phyloP scores from a whole-genome alignment of 2,888 invertebrate genomes.

The Dicyrtomina minuta region DNA sequence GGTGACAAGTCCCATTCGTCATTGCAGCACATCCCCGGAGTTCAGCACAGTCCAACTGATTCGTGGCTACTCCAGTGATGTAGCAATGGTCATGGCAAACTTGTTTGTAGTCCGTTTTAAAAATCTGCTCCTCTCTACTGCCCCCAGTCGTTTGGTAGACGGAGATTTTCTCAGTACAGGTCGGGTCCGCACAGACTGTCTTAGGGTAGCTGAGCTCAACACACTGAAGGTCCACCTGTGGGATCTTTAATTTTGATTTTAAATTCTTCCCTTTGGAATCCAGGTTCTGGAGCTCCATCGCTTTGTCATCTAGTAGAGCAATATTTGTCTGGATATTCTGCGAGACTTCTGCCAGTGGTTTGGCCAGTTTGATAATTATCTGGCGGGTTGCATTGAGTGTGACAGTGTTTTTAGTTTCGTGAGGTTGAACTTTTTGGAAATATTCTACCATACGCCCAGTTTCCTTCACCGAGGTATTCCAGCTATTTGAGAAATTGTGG shows the following conservation, averaged over 20 bases:
- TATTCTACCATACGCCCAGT: constrained; percentile 33
- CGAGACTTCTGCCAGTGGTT: constrained; percentile 33
- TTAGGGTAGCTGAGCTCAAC: constrained; percentile 6
- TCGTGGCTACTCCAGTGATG: background rate
- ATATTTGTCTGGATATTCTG: constrained; percentile 34
- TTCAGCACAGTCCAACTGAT: background rate
- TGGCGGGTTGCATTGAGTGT: constrained; percentile 34
- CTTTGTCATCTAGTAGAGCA: constrained; percentile 9
- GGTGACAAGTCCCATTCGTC: background rate
- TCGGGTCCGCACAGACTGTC: no score
- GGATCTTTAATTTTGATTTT: no score
- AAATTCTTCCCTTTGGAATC: background rate
- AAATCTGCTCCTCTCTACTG: background rate
- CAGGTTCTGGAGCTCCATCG: constrained; percentile 7
- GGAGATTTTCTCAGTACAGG: no score
- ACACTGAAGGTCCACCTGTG: background rate
- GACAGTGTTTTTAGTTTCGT: constrained; percentile 33
- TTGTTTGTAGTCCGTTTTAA: no score
- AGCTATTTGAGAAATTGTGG: constrained; percentile 29
- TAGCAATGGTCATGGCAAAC: constrained; percentile 18
- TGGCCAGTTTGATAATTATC: background rate
- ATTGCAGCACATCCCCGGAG: constrained; percentile 12
- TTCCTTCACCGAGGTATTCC: constrained; percentile 39
- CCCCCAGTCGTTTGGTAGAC: constrained; percentile 16
- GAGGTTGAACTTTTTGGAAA: constrained; percentile 19